A percentile compares a stretch with the other conserved stretches of the same genome.
phyloP scores from a whole-genome alignment of 2,888 invertebrate genomes.

The Bedellia somnulentella region DNA sequence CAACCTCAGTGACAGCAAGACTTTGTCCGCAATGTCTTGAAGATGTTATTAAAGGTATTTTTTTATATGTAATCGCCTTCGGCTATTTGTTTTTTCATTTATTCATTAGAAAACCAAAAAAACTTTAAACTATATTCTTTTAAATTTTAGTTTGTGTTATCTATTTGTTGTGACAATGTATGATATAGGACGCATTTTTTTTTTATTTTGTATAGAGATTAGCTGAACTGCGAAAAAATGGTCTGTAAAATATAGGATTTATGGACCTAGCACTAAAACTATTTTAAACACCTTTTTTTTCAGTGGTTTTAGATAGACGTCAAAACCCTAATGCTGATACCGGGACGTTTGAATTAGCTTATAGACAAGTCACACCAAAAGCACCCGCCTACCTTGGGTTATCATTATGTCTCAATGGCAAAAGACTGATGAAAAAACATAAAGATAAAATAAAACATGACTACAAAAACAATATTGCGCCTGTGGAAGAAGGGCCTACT shows the following conservation, averaged over 20 bases:
- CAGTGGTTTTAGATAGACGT: constrained; percentile 78
- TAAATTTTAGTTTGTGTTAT: no score
- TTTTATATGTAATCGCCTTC: no score
- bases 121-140: no score
- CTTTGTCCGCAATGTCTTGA: constrained; percentile 87
- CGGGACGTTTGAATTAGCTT: constrained; percentile 79
- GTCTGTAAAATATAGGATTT: no score
- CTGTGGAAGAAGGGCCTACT: constrained; percentile 24
- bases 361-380: constrained; percentile 75
- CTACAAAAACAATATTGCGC: constrained; percentile 26
- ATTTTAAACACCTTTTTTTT: no score
- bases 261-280: no score
- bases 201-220: no score
- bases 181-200: no score
- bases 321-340: constrained; percentile 74
- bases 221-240: no score
- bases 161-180: no score
- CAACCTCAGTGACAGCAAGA: constrained; percentile 84
- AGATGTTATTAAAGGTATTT: constrained; percentile 85
- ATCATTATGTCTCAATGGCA: constrained; percentile 69
- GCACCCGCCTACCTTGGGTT: constrained; percentile 81
- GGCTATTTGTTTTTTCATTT: constrained; percentile 4
- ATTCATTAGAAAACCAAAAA: no score
- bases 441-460: constrained; percentile 41
- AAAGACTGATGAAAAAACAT: constrained; percentile 56